Base-by-base conservation (phyloP, 2,113 vertebrate species). In the Periophthalmus modestus region DNA sequence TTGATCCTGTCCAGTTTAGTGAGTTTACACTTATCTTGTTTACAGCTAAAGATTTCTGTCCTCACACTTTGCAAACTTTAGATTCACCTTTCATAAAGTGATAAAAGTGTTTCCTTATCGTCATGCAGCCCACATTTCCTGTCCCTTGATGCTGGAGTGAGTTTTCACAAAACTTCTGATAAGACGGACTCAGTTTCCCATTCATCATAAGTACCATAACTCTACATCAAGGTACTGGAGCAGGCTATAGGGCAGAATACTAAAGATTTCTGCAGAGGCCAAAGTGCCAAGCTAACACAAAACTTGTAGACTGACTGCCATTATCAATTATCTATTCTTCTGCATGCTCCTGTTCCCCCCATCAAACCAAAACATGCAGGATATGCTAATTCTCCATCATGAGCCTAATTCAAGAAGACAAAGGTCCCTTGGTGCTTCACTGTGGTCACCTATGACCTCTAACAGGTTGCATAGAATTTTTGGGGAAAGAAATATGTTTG, bases 91-190 rank as follows among this genome's bases (percentile, higher is more conserved):
- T 55, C 28, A 58, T 62, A 34, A 24, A 63, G 65, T 67, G 28
- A 75, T 63, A 7, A 69, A 79, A 55, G 18, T 75, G 78, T 12
- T 3, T 43, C 57, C 77, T 78, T 75, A 75, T 83, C 76, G 34
- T 7, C 2, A 0, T 52, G 54, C 72, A 62, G 71, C 74, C 73
- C 46, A 57, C 50, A 24, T 62, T 68, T 73, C 54, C 66, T 68
- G 65, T 52, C 43, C 46, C 54, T 48, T n/a, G 10, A 1, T 58
- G 69, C 67, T 15, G 46, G 69, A 12, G 39, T 28, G 73, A 77
- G 71, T 71, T 75, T 74, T 67, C 74, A 73, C 70, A 72, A 83
- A 84, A 75, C 1, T 65, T 62, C 76, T 61, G 83, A 86, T 82
- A 81, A 83, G 79, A 68, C 65, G 13, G 50, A 65, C 70, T 59